These are phyloP conservation scores for Cercocebus atys DNA, from an alignment of 2,113 vertebrate species.

Conservation along the genomic window DNA sequence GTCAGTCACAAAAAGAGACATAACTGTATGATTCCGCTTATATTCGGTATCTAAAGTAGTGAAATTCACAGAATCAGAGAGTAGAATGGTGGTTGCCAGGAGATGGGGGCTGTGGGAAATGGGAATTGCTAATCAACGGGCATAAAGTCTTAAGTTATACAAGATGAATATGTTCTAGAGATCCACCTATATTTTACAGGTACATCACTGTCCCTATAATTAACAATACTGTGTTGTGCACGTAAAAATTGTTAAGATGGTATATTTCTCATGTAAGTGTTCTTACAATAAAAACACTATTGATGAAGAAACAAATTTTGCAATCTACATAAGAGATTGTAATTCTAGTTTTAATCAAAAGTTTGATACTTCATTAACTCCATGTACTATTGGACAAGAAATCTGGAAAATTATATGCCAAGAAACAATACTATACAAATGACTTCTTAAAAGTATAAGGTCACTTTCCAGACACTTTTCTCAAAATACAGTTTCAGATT, in stretches of 20 bases:
- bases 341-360: not conserved
- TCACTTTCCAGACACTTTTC: not conserved
- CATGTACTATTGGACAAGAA: not conserved
- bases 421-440: not conserved
- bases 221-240: not conserved
- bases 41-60: not conserved
- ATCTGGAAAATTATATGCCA: not conserved
- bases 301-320: slow-evolving; percentile 17
- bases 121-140: no score
- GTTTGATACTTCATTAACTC: not conserved
- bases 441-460: not conserved
- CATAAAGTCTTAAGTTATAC: not conserved
- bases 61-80: not conserved
- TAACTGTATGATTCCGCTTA: not conserved
- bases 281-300: not conserved
- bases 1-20: not conserved
- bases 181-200: not conserved
- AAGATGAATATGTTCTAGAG: not conserved
- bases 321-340: not conserved
- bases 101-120: not conserved
- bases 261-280: not conserved
- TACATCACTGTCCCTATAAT: not conserved
- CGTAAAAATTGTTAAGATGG: not conserved
- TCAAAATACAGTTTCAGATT: slow-evolving; percentile 18
- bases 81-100: not conserved